Evolutionary conservation across 2,888 invertebrate genomes (phyloP), one percentile per base, ranked within the genome.

Genomic region (Agrypnus murinus): DNA sequence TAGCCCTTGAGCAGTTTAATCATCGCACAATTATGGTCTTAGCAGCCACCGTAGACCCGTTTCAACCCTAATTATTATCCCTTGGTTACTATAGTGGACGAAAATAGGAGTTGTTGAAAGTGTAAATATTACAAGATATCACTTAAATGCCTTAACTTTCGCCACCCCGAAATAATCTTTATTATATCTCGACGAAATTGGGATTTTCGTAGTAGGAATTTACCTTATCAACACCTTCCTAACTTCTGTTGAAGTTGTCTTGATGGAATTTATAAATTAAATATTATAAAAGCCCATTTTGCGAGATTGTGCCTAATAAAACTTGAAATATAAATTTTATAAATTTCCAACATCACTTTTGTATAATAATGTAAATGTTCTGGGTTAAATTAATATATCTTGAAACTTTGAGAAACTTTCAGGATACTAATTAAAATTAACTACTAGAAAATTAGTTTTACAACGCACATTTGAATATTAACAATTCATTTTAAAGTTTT

Each of bases 21-120:
- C 81, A 80, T 80, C 78, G 78, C 74, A 77, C 80, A 81, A 81
- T 81, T 81, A 80, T 77, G 75, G 75, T 75, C 68, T 75, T 74
- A 73, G 74, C 78, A 74, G 73, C 73, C 72, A 71, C 72, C 72
- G 69, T 69, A 72, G 75, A 77, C 77, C 75, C 74, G 73, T 73
- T 73, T 72, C 73, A 73, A 75, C 75, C 73, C 74, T 72, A 76
- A 78, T 77, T 78, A 77, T 77, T 76, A 76, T 75, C 74, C 77
- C 71, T 59, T 45, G 55, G 65, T 65, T 65, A 45, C 48, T 65
- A 60, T 50, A 60, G n/a, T 60, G 60, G 67, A 60, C 67, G 67
- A 60, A 67, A 60, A 67, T 36, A 60, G 60, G 50, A 48, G 46
- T 38, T 65, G 58, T 48, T 55, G 40, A 50, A 36, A 43, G 67